These are phyloP conservation scores for Drosophila formosana DNA, from an alignment of 2,888 invertebrate genomes.

Conservation along the genomic window DNA sequence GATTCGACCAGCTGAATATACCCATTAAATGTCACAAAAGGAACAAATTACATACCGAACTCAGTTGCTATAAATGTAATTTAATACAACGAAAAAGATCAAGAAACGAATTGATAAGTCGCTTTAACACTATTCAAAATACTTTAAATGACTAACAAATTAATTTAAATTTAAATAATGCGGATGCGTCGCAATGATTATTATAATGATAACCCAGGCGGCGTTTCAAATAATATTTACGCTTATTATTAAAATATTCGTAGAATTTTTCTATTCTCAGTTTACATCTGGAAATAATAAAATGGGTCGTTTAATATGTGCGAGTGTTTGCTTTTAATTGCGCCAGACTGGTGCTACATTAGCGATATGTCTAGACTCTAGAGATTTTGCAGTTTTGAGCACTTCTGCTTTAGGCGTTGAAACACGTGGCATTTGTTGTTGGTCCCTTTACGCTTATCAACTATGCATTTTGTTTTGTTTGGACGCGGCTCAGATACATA, in stretches of 20 bases:
- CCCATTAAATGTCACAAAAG: neutral
- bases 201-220: conserved; percentile 25
- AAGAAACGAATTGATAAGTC: neutral
- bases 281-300: too few relatives aligned
- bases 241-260: neutral
- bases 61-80: neutral
- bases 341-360: too few relatives aligned
- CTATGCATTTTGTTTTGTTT: conserved; percentile 46
- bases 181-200: too few relatives aligned
- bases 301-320: too few relatives aligned
- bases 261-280: too few relatives aligned
- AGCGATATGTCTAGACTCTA: too few relatives aligned
- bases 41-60: neutral
- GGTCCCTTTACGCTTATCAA: conserved; percentile 49
- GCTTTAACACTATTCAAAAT: too few relatives aligned
- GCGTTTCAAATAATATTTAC: conserved; percentile 30
- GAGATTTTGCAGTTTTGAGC: neutral
- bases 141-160: conserved; percentile 15
- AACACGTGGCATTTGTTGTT: conserved; percentile 14
- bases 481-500: conserved; percentile 25
- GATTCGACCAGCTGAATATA: conserved; percentile 12
- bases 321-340: too few relatives aligned
- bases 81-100: neutral
- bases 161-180: conserved; percentile 17
- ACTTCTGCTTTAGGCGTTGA: conserved; percentile 10